phyloP scores from a whole-genome alignment of 2,888 invertebrate species.

The Gastrophysa polygoni region DNA sequence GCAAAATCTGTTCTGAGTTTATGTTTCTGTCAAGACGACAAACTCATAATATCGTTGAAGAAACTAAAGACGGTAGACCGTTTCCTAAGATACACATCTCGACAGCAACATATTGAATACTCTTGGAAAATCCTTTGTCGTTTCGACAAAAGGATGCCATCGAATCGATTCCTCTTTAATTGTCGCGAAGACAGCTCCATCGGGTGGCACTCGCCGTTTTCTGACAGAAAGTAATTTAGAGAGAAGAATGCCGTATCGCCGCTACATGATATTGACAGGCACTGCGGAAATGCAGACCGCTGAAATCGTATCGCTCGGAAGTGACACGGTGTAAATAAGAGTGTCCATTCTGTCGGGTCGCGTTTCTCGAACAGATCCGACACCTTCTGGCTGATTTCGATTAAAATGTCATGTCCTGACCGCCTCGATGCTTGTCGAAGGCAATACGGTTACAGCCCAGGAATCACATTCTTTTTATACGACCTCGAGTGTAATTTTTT shows the following conservation, averaged over 20 bases:
- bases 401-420: conserved; percentile 10
- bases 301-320: conserved; percentile 18
- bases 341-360: conserved; percentile 26
- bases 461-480: background rate
- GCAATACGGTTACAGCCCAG: background rate
- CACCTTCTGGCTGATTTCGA: background rate
- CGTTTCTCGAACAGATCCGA: conserved; percentile 8
- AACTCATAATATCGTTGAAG: too few species aligned
- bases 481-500: too few species aligned
- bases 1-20: too few species aligned
- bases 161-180: background rate
- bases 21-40: too few species aligned
- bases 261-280: conserved; percentile 30
- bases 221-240: conserved; percentile 22
- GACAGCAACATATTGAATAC: too few species aligned
- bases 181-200: background rate
- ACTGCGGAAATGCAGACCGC: conserved; percentile 12
- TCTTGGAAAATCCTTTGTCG: too few species aligned
- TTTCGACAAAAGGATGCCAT: too few species aligned
- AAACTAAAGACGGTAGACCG: too few species aligned
- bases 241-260: conserved; percentile 3
- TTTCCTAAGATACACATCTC: too few species aligned
- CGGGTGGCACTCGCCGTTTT: background rate
- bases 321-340: conserved; percentile 23
- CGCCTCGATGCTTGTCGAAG: background rate